Evolutionary conservation across 1,140 invertebrate species (phyloP).

Genomic region (Ylistrum balloti): DNA sequence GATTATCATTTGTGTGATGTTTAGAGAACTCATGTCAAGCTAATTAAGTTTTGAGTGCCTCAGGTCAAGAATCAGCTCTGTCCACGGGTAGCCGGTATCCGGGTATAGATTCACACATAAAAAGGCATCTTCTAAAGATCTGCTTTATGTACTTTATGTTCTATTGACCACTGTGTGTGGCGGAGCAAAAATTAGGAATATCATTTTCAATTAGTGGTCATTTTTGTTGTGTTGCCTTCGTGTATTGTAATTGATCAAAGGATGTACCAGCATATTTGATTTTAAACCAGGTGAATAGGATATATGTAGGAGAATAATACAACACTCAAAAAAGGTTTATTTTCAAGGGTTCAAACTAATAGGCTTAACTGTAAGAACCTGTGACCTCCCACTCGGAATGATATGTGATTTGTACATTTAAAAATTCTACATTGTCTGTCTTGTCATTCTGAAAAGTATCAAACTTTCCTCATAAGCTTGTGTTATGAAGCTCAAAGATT

Average conservation of each 20-base stretch:
- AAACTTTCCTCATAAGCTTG: background rate
- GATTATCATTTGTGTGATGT: background rate
- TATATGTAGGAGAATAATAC: background rate
- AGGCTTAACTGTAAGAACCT: background rate
- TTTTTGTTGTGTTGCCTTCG: constrained; percentile 21
- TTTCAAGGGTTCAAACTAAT: constrained; percentile 1
- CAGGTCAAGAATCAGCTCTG: background rate
- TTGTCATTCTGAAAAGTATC: background rate
- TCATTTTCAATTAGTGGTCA: constrained; percentile 23
- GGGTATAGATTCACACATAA: constrained; percentile 16
- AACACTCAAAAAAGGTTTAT: constrained; percentile 18
- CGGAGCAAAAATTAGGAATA: constrained; percentile 33
- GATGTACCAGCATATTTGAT: constrained; percentile 7
- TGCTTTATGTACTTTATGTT: background rate
- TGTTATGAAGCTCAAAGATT: background rate
- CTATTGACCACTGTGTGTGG: background rate
- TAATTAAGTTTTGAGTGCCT: background rate
- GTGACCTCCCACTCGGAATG: constrained; percentile 10
- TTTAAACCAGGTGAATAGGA: background rate
- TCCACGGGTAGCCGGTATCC: background rate
- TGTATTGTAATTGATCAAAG: constrained; percentile 21
- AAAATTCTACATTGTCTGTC: background rate
- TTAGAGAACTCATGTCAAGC: background rate
- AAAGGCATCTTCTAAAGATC: constrained; percentile 2
- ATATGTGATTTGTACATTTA: background rate